phyloP scores from a whole-genome alignment of 2,888 invertebrate species.

The Nebria salina region DNA sequence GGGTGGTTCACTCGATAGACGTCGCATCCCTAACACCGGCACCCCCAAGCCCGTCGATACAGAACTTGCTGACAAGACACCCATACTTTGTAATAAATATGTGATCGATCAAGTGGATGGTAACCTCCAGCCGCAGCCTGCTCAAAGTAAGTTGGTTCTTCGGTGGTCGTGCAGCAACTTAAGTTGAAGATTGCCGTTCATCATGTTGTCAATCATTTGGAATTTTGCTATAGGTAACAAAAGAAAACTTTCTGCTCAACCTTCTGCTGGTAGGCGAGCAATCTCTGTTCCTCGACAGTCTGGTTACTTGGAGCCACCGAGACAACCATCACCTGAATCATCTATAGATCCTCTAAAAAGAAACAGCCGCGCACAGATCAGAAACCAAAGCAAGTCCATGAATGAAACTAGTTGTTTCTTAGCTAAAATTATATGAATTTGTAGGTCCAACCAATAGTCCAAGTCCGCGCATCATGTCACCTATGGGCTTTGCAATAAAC shows the following conservation, averaged over 20 bases:
- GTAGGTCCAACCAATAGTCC: constrained; percentile 48
- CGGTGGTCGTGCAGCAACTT: too few species aligned
- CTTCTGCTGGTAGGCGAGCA: constrained; percentile 51
- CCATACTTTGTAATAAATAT: constrained; percentile 77
- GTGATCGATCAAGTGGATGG: constrained; percentile 67
- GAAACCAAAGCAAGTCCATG: constrained; percentile 45
- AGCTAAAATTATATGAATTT: constrained; percentile 19
- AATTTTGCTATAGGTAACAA: constrained; percentile 4
- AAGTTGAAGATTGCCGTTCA: too few species aligned
- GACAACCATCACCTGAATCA: constrained; percentile 54
- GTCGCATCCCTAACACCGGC: constrained; percentile 53
- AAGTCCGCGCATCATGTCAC: constrained; percentile 74
- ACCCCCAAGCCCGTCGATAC: constrained; percentile 56
- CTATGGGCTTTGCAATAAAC: constrained; percentile 73
- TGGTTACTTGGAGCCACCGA: constrained; percentile 56
- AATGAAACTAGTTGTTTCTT: background rate
- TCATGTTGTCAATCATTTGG: too few species aligned
- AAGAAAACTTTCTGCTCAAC: constrained; percentile 23
- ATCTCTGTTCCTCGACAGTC: constrained; percentile 55
- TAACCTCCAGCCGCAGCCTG: constrained; percentile 47
- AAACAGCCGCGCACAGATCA: constrained; percentile 36
- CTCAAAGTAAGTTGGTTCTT: constrained; percentile 9
- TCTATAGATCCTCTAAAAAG: constrained; percentile 51
- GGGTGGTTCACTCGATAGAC: constrained; percentile 59
- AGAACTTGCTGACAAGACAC: constrained; percentile 64